Base-by-base conservation (phyloP, 2,888 invertebrate species). In the Resseliella maxima region DNA sequence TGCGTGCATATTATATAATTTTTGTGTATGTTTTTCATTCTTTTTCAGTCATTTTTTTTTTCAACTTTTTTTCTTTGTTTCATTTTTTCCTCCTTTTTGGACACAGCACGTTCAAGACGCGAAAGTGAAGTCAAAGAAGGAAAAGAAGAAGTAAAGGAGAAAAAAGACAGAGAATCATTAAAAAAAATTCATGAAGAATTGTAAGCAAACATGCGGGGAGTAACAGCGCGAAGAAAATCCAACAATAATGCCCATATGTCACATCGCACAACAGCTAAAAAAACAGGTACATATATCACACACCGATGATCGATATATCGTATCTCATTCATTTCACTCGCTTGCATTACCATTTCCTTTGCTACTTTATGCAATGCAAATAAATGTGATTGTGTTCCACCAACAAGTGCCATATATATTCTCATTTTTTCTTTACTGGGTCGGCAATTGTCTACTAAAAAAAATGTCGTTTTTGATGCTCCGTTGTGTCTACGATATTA, bases 1-100 rank as follows among this genome's bases (percentile, higher is more conserved):
- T 59, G 59, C 59, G 59, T 18, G 59, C 59, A 59, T 24, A 18
- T 59, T 59, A 59, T 59, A 59, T 59, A 59, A 59, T 59, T 59
- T 24, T 24, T 50, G 5, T 41, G 5, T 15, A 15, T 59, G 24
- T 10, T 12, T n/a, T n/a, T n/a, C n/a, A n/a, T n/a, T n/a, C n/a
- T n/a, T n/a, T n/a, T n/a, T n/a, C n/a, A n/a, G n/a, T n/a, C n/a
- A n/a, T n/a, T n/a, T n/a, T n/a, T n/a, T n/a, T n/a, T n/a, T n/a
- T n/a, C n/a, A n/a, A n/a, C n/a, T n/a, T n/a, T n/a, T n/a, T n/a
- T n/a, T n/a, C n/a, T n/a, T n/a, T n/a, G n/a, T n/a, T n/a, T n/a
- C n/a, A n/a, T n/a, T n/a, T n/a, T n/a, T n/a, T n/a, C n/a, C n/a
- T n/a, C n/a, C n/a, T n/a, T n/a, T n/a, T n/a, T n/a, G n/a, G n/a